Percentiles rank a stretch among this genome's conserved stretches.
phyloP scores from a whole-genome alignment of 2,797 vertebrate genomes.

The Loriculus beryllinus region DNA sequence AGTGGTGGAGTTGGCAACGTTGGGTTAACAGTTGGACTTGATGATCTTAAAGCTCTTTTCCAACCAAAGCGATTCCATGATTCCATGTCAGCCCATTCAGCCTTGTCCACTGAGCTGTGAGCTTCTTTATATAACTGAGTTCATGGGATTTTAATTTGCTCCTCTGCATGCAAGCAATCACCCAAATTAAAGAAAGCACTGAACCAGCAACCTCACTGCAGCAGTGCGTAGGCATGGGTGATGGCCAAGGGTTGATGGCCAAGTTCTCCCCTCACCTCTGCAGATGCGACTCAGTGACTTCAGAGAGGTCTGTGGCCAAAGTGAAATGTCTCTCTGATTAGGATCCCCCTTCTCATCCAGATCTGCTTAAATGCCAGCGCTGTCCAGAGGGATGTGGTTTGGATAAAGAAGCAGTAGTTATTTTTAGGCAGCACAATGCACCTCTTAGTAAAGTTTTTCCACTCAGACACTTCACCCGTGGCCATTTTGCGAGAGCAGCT shows the following conservation, averaged over 20 bases:
- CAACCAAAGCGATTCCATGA: background rate
- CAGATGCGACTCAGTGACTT: background rate
- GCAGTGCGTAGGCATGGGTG: background rate
- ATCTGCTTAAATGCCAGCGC: background rate
- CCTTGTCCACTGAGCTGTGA: rapidly evolving
- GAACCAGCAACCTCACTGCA: background rate
- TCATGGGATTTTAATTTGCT: background rate
- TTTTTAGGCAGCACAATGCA: constrained; percentile 61
- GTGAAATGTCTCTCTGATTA: constrained; percentile 8
- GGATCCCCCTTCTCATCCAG: constrained; percentile 39
- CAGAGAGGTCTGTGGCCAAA: background rate
- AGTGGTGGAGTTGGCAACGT: background rate
- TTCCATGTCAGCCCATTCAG: background rate
- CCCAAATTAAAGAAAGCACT: background rate
- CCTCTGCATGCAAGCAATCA: background rate
- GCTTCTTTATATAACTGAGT: background rate
- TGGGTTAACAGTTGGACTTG: rapidly evolving
- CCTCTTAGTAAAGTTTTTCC: constrained; percentile 61
- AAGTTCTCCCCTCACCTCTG: background rate
- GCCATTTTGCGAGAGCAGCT: background rate
- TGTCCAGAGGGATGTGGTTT: constrained; percentile 54
- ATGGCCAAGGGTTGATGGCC: background rate
- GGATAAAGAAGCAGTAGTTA: constrained; percentile 27
- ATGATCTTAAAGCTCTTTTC: background rate
- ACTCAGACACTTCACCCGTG: background rate